phyloP scores from a whole-genome alignment of 2,113 vertebrate genomes.

The Pteropus alecto region DNA sequence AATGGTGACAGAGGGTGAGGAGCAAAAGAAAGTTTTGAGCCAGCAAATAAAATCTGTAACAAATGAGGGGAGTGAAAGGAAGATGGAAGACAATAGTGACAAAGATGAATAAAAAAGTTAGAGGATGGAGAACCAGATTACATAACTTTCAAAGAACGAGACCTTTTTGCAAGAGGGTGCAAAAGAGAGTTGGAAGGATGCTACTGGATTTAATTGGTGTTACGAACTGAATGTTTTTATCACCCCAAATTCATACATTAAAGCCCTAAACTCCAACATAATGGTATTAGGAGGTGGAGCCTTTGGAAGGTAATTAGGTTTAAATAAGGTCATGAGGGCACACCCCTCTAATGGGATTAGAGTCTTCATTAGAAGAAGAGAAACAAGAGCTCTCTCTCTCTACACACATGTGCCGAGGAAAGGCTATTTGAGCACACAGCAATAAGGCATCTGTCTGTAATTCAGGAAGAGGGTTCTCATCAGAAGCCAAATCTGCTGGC shows the following conservation, averaged over 20 bases:
- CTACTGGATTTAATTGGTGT: background rate
- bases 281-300: background rate
- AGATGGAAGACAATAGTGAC: background rate
- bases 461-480: background rate
- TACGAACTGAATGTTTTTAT: background rate
- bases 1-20: background rate
- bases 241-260: background rate
- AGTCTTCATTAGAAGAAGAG: background rate
- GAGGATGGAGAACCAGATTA: background rate
- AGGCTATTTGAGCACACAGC: background rate
- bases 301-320: background rate
- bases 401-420: background rate
- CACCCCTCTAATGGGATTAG: background rate
- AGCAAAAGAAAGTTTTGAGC: background rate
- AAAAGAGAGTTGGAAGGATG: background rate
- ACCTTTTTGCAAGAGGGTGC: background rate
- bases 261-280: background rate
- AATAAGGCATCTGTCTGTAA: background rate
- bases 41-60: background rate
- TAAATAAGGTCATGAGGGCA: background rate
- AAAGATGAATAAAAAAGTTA: background rate
- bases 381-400: background rate
- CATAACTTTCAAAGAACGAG: background rate
- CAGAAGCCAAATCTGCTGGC: background rate
- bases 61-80: background rate